These are phyloP conservation scores for Lithobates sylvaticus DNA, from an alignment of 2,797 vertebrate species.

Conservation along the genomic window DNA sequence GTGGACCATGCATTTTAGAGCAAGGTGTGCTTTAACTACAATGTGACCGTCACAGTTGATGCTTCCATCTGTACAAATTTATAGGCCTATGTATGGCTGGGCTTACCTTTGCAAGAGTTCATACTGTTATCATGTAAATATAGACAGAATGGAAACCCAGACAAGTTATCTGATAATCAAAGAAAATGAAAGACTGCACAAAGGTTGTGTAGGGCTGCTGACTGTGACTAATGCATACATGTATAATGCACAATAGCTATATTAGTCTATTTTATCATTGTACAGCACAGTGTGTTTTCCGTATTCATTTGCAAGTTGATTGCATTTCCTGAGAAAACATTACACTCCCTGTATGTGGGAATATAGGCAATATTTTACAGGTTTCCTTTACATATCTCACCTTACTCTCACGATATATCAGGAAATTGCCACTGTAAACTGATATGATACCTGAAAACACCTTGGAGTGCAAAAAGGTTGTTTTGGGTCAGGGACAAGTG, in stretches of 20 bases:
- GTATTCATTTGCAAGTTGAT: conserved; percentile 2
- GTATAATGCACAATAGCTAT: conserved; percentile 3
- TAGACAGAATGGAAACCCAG: neutral
- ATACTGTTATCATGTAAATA: neutral
- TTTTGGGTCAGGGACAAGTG: neutral
- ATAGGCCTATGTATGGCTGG: neutral
- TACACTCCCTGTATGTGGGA: conserved; percentile 12
- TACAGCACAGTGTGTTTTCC: neutral
- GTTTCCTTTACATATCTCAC: conserved; percentile 5
- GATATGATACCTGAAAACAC: neutral
- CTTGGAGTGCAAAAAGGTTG: neutral
- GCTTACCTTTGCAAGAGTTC: neutral
- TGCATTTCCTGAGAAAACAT: conserved; percentile 31
- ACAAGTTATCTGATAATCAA: neutral
- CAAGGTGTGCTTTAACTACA: too few species aligned
- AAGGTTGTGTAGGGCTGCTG: conserved; percentile 26
- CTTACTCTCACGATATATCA: neutral
- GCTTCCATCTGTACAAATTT: too few species aligned
- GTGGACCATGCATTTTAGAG: too few species aligned
- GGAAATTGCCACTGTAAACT: conserved; percentile 28
- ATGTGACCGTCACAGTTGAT: neutral
- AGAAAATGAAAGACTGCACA: neutral
- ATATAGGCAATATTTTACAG: conserved; percentile 19
- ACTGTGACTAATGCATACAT: conserved; percentile 18
- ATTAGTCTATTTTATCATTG: conserved; percentile 20